Base-by-base conservation (phyloP, 92 coral and sea anemone genomes). In the Epizoanthus stellaris region DNA sequence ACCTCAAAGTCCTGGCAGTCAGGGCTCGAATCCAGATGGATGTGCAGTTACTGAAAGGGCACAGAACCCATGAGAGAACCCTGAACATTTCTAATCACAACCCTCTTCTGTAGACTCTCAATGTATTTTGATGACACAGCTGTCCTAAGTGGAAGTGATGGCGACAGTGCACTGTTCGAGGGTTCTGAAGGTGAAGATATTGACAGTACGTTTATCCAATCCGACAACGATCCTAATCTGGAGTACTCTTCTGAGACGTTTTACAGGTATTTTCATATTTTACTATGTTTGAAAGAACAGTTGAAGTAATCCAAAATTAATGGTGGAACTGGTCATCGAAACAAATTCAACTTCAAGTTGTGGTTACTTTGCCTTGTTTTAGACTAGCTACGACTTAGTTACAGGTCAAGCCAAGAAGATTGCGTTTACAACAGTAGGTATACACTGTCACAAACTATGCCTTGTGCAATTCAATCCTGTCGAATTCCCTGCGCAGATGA, bases 31-130 rank as follows among this genome's bases (percentile, higher is more conserved):
- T 68, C 54, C 73, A 68, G 43, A 68, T 68, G 73, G 73, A 43
- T 68, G 61, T 40, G 61, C 61, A 40, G 43, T 75, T 52, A 52
- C 61, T 40, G 61, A 52, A 52, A n/a, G 38, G 61, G 80, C 61
- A 40, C 80, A 75, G 34, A 75, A 40, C 3, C 80, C 80, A 75
- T 40, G 80, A 45, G 80, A 75, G 25, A 45, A 45, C 61, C 80
- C 80, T 75, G 80, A 75, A 75, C 80, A 75, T 75, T 75, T 75
- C 80, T 75, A 75, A 75, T 75, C 80, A 75, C 80, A 75, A 75
- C 80, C 80, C 80, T 75, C 80, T 75, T 75, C 80, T 75, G 80
- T 75, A 75, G 80, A 75, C 62, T 75, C 80, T 75, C 80, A 75
- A 75, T 75, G 80, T 75, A 75, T n/a, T 40, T 45, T 75, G 64